A percentile compares a stretch with the other conserved stretches of the same genome.
Conservation (phyloP, 2,113 vertebrate genomes). For the Marcusenius ussheri region DNA sequence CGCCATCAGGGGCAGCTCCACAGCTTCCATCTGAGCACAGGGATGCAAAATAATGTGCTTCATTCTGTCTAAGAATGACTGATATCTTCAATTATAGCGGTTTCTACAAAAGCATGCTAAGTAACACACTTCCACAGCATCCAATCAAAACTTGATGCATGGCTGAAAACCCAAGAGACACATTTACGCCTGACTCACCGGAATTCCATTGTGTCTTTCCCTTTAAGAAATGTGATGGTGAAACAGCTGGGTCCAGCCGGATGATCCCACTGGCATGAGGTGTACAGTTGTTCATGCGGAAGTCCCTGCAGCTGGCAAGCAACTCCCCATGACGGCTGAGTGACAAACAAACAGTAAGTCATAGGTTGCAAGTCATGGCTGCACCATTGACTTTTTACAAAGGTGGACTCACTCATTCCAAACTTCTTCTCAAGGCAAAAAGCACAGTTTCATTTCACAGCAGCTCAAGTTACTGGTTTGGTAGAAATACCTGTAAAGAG, state of each 20-base stretch:
- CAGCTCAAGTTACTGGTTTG: not conserved
- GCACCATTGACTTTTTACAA: not conserved
- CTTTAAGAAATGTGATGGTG: constrained; percentile 26
- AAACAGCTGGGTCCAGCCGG: constrained; percentile 52
- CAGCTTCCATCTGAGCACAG: rapidly evolving
- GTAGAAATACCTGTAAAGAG: constrained; percentile 69
- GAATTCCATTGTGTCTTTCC: not conserved
- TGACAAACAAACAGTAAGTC: constrained; percentile 6
- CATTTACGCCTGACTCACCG: not conserved
- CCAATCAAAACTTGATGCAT: not conserved
- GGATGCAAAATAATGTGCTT: not conserved
- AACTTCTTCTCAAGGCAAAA: not conserved
- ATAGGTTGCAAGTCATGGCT: not conserved
- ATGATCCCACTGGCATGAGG: constrained; percentile 60
- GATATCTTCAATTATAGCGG: not conserved
- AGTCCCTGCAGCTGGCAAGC: constrained; percentile 79
- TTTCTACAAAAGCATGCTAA: not conserved
- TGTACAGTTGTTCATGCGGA: constrained; percentile 70
- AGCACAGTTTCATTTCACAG: not conserved
- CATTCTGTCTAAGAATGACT: not conserved
- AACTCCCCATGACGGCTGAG: constrained; percentile 72
- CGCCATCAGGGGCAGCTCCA: not conserved
- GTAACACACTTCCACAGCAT: not conserved
- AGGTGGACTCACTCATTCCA: not conserved
- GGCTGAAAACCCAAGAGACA: not conserved